Percentiles rank a stretch among this genome's conserved stretches.
These are phyloP conservation scores for Achlya flavicornis DNA, from an alignment of 2,888 invertebrate species.

Conservation along the genomic window DNA sequence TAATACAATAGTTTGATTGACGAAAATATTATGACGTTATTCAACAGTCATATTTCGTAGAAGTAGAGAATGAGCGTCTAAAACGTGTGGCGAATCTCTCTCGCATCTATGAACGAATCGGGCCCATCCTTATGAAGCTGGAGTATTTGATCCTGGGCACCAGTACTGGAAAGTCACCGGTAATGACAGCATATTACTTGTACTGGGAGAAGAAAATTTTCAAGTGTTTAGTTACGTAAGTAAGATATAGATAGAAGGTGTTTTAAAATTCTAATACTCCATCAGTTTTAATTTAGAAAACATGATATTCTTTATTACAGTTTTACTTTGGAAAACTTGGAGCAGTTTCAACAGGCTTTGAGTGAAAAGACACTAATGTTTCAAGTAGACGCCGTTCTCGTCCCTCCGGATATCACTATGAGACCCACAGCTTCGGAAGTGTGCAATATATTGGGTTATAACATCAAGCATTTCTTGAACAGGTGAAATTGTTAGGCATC, in stretches of 20 bases:
- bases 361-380: constrained; percentile 86
- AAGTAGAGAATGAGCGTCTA: constrained; percentile 87
- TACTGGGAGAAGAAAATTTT: constrained; percentile 93
- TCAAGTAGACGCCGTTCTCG: constrained; percentile 90
- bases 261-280: background rate
- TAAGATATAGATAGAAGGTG: constrained; percentile 9
- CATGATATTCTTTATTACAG: constrained; percentile 51
- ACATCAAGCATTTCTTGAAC: constrained; percentile 90
- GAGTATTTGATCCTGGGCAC: constrained; percentile 93
- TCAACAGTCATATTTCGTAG: constrained; percentile 87
- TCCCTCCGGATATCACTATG: constrained; percentile 89
- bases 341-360: constrained; percentile 85
- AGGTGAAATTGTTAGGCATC: constrained; percentile 70
- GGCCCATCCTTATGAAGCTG: constrained; percentile 92
- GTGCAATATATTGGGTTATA: constrained; percentile 89
- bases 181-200: constrained; percentile 90
- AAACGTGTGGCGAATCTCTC: constrained; percentile 87
- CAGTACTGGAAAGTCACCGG: constrained; percentile 88
- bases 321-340: constrained; percentile 88
- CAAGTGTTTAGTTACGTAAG: constrained; percentile 65
- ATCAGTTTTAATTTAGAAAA: background rate
- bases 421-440: constrained; percentile 90
- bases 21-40: background rate
- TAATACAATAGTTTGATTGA: background rate
- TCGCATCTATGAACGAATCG: constrained; percentile 90